Evolutionary conservation across 1,140 invertebrate genomes (phyloP).

Genomic region (Bombus superbus): DNA sequence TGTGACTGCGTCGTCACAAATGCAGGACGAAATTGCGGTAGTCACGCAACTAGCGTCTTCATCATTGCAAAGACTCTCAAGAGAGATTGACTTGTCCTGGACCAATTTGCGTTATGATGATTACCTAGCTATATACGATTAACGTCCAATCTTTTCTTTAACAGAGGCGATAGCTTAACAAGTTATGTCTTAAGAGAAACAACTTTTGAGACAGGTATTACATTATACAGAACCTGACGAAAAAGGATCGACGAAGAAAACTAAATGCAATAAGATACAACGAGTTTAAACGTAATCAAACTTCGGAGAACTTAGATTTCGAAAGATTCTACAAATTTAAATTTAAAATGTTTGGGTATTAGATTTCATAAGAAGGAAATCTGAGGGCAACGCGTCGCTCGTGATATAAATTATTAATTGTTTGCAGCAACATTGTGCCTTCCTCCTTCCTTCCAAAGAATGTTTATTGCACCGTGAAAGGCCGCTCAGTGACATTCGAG

Average conservation of each 20-base stretch:
- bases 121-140: neutral
- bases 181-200: neutral
- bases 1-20: neutral
- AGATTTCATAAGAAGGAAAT: neutral
- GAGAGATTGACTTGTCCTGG: constrained; percentile 45
- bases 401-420: constrained; percentile 39
- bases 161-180: constrained; percentile 4
- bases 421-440: neutral
- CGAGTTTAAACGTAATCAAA: neutral
- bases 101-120: constrained; percentile 36
- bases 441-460: neutral
- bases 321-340: neutral
- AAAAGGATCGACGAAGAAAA: neutral
- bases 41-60: neutral
- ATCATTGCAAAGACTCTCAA: constrained; percentile 13
- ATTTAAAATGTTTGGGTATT: neutral
- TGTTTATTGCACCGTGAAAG: constrained; percentile 46
- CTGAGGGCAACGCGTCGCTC: neutral
- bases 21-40: constrained; percentile 1
- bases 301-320: neutral
- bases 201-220: neutral
- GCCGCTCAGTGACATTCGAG: constrained; percentile 36
- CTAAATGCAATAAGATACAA: neutral
- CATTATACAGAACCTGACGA: neutral
- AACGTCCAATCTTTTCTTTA: constrained; percentile 10